Evolutionary conservation across 2,888 invertebrate genomes (phyloP).

Genomic region (Zhengitettix transpicula): DNA sequence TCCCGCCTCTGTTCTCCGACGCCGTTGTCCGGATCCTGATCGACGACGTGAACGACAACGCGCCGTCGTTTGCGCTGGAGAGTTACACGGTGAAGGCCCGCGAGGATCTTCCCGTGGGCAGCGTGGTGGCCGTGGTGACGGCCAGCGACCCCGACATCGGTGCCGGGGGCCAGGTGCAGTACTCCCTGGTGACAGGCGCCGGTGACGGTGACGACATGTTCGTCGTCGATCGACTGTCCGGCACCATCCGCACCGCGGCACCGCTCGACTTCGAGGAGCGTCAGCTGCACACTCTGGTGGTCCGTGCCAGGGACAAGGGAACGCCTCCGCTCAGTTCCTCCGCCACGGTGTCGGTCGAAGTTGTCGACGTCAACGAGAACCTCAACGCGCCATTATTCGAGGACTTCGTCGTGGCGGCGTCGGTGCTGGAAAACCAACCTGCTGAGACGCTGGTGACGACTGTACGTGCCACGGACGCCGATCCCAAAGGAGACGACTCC

Average conservation of each 20-base stretch:
- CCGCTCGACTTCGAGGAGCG: slow-evolving; percentile 75
- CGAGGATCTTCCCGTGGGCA: slow-evolving; percentile 80
- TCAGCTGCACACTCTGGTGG: slow-evolving; percentile 75
- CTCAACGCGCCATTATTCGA: slow-evolving; percentile 64
- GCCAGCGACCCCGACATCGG: slow-evolving; percentile 77
- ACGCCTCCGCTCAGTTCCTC: slow-evolving; percentile 21
- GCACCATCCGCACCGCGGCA: slow-evolving; percentile 64
- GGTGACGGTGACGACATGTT: slow-evolving; percentile 44
- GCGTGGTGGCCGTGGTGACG: slow-evolving; percentile 68
- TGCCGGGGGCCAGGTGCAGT: slow-evolving; percentile 61
- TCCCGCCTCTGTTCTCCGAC: slow-evolving; percentile 53
- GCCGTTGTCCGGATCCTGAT: slow-evolving; percentile 66
- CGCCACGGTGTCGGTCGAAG: slow-evolving; percentile 43
- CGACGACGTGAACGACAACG: slow-evolving; percentile 82
- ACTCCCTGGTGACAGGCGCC: slow-evolving; percentile 45
- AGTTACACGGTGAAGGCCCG: slow-evolving; percentile 67
- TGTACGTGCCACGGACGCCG: slow-evolving; percentile 63
- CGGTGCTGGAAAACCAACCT: slow-evolving; percentile 65
- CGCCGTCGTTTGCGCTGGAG: slow-evolving; percentile 61
- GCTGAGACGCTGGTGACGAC: slow-evolving; percentile 60
- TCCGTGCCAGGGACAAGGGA: slow-evolving; percentile 73
- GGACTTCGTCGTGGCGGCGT: slow-evolving; percentile 58
- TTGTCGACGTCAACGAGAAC: slow-evolving; percentile 91
- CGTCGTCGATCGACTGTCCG: slow-evolving; percentile 68
- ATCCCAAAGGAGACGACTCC: slow-evolving; percentile 65